Conservation (phyloP, 1,140 invertebrate genomes). For the Panagrolaimus sp. region DNA sequence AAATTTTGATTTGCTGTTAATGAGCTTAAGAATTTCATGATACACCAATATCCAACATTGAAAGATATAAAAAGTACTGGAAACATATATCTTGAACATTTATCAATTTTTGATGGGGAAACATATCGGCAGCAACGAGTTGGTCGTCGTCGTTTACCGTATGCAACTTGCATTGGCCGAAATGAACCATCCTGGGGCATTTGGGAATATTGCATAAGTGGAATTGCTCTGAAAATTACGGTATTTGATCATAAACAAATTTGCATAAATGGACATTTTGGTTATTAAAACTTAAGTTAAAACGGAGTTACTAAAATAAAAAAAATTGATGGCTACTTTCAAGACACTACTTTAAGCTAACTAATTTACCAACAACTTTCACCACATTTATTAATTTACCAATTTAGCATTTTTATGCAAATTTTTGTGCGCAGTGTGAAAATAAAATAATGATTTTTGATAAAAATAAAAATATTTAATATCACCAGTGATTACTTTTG, state of each 20-base stretch:
- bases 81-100: constrained; percentile 86
- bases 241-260: neutral
- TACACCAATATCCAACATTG: constrained; percentile 44
- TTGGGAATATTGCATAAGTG: constrained; percentile 28
- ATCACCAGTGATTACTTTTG: too few relatives aligned
- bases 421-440: too few relatives aligned
- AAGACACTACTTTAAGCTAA: too few relatives aligned
- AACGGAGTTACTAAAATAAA: too few relatives aligned
- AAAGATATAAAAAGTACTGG: constrained; percentile 87
- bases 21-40: neutral
- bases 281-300: too few relatives aligned
- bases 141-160: constrained; percentile 12
- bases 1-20: neutral
- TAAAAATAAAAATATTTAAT: too few relatives aligned
- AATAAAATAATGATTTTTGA: too few relatives aligned
- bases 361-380: too few relatives aligned
- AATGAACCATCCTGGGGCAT: constrained; percentile 24
- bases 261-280: too few relatives aligned
- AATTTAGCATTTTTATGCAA: too few relatives aligned
- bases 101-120: constrained; percentile 75
- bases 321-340: too few relatives aligned
- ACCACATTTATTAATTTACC: too few relatives aligned
- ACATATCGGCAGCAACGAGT: constrained; percentile 7
- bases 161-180: constrained; percentile 22
- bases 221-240: constrained; percentile 22